Conservation (phyloP, 2,888 invertebrate species). For the Anoplius nigerrimus region DNA sequence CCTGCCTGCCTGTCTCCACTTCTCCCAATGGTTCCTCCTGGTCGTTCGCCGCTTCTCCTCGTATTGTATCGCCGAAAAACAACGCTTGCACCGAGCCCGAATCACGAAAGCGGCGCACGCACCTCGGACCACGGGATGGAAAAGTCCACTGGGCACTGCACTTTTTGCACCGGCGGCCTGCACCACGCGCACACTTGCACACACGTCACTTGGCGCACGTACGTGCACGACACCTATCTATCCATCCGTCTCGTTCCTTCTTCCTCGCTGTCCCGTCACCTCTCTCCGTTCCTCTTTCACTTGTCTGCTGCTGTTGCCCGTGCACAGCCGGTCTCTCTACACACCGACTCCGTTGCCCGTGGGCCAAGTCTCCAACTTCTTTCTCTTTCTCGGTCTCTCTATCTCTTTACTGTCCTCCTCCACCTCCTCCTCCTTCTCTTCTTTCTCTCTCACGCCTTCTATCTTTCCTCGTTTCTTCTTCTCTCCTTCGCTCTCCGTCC, state of each 20-base stretch:
- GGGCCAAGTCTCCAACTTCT: constrained; percentile 35
- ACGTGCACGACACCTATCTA: constrained; percentile 46
- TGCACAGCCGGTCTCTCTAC: constrained; percentile 46
- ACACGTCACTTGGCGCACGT: constrained; percentile 43
- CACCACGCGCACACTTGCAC: constrained; percentile 52
- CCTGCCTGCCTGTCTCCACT: not conserved
- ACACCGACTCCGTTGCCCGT: constrained; percentile 35
- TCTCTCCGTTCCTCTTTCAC: constrained; percentile 4
- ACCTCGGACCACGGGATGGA: constrained; percentile 43
- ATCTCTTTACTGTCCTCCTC: not conserved
- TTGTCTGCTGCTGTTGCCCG: constrained; percentile 26
- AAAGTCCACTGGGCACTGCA: constrained; percentile 58
- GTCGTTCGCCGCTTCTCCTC: constrained; percentile 10
- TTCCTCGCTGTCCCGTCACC: constrained; percentile 5
- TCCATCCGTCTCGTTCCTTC: constrained; percentile 25
- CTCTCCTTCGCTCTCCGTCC: constrained; percentile 14
- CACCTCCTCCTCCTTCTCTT: not conserved
- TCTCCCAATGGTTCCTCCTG: constrained; percentile 11
- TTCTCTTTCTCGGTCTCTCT: constrained; percentile 23
- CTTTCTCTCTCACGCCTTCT: constrained; percentile 21
- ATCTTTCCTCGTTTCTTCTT: not conserved
- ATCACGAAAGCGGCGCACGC: constrained; percentile 24
- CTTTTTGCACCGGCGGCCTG: constrained; percentile 53
- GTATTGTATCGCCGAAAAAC: constrained; percentile 10
- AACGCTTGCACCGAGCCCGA: constrained; percentile 16